Evolutionary conservation across 2,888 invertebrate species (phyloP).

Genomic region (Drosophila setosimentum): DNA sequence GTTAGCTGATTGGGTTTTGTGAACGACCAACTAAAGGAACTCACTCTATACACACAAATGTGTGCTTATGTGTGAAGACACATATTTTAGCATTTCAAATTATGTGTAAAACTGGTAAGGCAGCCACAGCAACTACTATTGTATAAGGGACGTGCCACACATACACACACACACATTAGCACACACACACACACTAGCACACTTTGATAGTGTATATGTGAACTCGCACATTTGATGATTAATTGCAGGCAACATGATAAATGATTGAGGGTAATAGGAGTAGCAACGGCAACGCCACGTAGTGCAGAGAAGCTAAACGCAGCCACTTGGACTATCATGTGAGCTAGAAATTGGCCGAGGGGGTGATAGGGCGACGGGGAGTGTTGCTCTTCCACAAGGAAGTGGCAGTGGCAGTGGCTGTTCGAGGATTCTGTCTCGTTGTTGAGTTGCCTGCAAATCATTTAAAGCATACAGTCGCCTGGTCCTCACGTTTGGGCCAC

Average conservation of each 20-base stretch:
- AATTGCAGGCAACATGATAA: constrained; percentile 83
- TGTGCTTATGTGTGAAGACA: constrained; percentile 17
- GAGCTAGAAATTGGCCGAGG: not conserved
- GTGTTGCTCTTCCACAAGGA: constrained; percentile 12
- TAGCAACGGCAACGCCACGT: constrained; percentile 57
- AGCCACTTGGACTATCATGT: constrained; percentile 7
- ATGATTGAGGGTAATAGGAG: constrained; percentile 79
- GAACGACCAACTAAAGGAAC: not conserved
- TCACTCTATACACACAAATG: not conserved
- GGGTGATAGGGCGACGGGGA: not conserved
- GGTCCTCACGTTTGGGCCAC: constrained; percentile 58
- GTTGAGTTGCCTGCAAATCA: constrained; percentile 39
- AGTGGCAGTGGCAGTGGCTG: not conserved
- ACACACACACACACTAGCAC: constrained; percentile 14
- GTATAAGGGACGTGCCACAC: constrained; percentile 32
- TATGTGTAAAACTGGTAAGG: constrained; percentile 51
- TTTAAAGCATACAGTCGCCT: constrained; percentile 62
- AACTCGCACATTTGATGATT: constrained; percentile 78
- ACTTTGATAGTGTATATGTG: constrained; percentile 38
- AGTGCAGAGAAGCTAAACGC: constrained; percentile 8
- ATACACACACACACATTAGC: not conserved
- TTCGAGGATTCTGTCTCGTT: constrained; percentile 22
- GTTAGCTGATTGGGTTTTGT: constrained; percentile 1
- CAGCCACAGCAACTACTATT: constrained; percentile 37
- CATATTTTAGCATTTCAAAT: constrained; percentile 40